A percentile compares a stretch with the other conserved stretches of the same genome.
Evolutionary conservation across 2,797 vertebrate species (phyloP).

Genomic region (Chaenodraco wilsoni): DNA sequence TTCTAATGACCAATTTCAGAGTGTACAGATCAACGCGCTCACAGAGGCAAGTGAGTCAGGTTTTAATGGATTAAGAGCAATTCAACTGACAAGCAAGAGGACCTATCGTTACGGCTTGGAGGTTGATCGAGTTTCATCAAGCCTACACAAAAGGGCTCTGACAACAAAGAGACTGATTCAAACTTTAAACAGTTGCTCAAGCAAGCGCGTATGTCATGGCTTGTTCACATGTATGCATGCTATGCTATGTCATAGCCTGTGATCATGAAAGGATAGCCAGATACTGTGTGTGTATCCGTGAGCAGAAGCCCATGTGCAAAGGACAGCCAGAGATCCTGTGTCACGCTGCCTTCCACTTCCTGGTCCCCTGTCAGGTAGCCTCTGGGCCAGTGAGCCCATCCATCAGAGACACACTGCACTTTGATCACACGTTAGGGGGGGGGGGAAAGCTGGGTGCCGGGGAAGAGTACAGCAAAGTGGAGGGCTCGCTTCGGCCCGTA

Average conservation of each 20-base stretch:
- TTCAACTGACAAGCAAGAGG: conserved; percentile 7
- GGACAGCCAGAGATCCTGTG: conserved; percentile 59
- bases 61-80: conserved; percentile 16
- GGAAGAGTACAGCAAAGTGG: conserved; percentile 43
- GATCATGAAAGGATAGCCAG: conserved; percentile 25
- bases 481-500: conserved; percentile 43
- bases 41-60: conserved; percentile 26
- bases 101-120: not conserved
- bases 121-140: not conserved
- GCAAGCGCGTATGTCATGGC: not conserved
- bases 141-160: not conserved
- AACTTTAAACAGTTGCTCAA: conserved; percentile 9
- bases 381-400: conserved; percentile 68
- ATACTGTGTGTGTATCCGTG: not conserved
- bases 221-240: not conserved
- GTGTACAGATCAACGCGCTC: conserved; percentile 45
- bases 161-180: conserved; percentile 21
- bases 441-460: conserved; percentile 62
- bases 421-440: conserved; percentile 77
- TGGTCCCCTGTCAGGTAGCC: conserved; percentile 66
- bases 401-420: conserved; percentile 77
- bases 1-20: conserved; percentile 58
- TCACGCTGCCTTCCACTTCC: conserved; percentile 71
- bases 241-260: not conserved
- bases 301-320: conserved; percentile 17